Base-by-base conservation (phyloP, 1,140 invertebrate species). In the Brachionus rotundiformis region DNA sequence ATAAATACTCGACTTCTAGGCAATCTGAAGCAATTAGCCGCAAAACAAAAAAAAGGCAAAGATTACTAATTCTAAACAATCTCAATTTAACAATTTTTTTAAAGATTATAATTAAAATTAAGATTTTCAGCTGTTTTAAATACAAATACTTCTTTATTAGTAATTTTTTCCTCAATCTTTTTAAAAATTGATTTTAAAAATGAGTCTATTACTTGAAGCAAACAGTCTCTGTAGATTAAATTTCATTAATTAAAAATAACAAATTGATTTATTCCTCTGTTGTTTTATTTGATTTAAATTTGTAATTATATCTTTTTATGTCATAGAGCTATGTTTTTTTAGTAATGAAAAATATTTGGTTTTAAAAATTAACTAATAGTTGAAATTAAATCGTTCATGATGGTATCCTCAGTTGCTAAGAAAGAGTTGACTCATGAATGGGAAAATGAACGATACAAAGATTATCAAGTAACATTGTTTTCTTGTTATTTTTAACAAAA, bases 381-480 rank as follows among this genome's bases (percentile, higher is more conserved):
- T 33, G 25, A 63, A 29, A 29, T 29, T 27, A 63, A 63, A 29
- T 63, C 61, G 29, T 65, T 31, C 61, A 73, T 25, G 41, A 73
- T 73, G 68, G 36, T 73, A 27, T 73, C 68, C n/a, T 73, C 68
- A 44, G 33, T 73, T 73, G 36, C 33, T 44, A 73, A 73, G 19
- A 73, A 73, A 39, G 63, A 68, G 7, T 23, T 68, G 16, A 68
- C 16, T 68, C 63, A 68, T 31, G 68, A 73, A 25, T 73, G 68
- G 68, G 39, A 73, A 73, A 44, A 73, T 44, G 68, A 73, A 25
- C 33, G 68, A 73, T 73, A 73, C 29, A 73, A 73, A 29, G 68
- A 73, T 29, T 73, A 73, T n/a, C 68, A 73, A 73, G 68, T 73
- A 71, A 19, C n/a, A 29, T 25, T 63, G 0, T 13, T 63, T 27